Base-by-base conservation (phyloP, 1,140 invertebrate species). In the Chlorops oryzae region DNA sequence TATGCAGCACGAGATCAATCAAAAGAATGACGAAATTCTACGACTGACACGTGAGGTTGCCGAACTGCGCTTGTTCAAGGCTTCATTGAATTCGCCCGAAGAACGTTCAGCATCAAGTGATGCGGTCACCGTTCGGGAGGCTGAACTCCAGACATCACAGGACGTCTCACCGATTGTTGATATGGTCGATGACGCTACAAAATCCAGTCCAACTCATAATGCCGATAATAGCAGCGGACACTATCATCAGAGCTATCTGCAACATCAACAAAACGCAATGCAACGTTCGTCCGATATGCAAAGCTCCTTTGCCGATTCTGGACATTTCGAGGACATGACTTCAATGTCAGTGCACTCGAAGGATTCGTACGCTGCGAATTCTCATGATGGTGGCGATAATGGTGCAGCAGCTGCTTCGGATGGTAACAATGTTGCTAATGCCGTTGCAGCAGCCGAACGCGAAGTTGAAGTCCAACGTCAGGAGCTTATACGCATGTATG, bases 41-140 rank as follows among this genome's bases (percentile, higher is more conserved):
- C 80, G 84, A 27, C 74, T 92, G 24, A 91, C 87, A 7, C 85
- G 85, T 61, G 88, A 92, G 73, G 81, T 91, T 12, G 86, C 89
- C 3, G 86, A 90, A 62, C 65, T 91, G 52, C 76, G 87, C 15
- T 63, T 90, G 17, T 85, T 86, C 56, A 88, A 89, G 72, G 84
- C 85, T 1, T 84, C 85, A 23, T 73, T 87, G 37, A 82, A 80
- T 59, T 85, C 84, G 44, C 84, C 85, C 0, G 84, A 86, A 63
- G 79, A 81, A 52, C 81, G 81, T 57, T 85, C 83, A 9, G 85
- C 84, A 42, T 83, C 81, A 24, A 86, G 84, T 70, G 85, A 87
- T 73, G 81, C 83, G 17, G 79, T 85, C 1, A 86, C 84, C 1
- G 80, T 86, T 23, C 78, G 81, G 40, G 84, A 85, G 64, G 82